Conservation (phyloP, 2,888 invertebrate species). For the Hirudinaria manillensis region DNA sequence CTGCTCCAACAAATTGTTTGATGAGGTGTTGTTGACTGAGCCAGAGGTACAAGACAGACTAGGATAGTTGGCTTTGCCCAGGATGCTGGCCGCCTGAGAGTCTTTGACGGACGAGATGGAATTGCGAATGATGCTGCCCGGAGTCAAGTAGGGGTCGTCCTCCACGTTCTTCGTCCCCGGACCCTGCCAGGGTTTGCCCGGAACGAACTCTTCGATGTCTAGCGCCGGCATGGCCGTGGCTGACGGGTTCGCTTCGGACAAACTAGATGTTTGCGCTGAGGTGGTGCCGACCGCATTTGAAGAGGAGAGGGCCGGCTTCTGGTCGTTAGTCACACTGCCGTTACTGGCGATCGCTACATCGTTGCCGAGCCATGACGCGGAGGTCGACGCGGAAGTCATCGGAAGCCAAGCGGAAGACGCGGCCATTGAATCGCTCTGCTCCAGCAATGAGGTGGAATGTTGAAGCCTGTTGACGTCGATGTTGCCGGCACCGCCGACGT, state of each 20-base stretch:
- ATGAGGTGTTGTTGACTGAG: conserved; percentile 4
- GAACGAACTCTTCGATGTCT: conserved; percentile 35
- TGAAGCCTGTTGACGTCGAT: conserved; percentile 16
- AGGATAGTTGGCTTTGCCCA: background rate
- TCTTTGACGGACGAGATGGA: conserved; percentile 18
- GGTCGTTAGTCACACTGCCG: background rate
- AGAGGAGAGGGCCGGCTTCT: conserved; percentile 4
- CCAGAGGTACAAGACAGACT: background rate
- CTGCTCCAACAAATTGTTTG: conserved; percentile 1
- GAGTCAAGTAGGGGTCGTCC: conserved; percentile 34
- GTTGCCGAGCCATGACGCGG: background rate
- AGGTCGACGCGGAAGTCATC: conserved; percentile 20
- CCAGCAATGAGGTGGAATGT: conserved; percentile 20
- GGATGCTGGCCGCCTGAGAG: background rate
- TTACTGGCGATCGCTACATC: background rate
- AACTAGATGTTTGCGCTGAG: conserved; percentile 11
- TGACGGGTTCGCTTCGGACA: conserved; percentile 32
- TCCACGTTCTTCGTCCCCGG: conserved; percentile 31
- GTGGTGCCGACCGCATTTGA: conserved; percentile 12
- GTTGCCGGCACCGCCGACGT: background rate
- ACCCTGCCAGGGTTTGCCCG: conserved; percentile 35
- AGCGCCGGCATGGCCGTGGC: conserved; percentile 25
- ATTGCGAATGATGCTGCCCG: conserved; percentile 29
- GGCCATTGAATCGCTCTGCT: conserved; percentile 4
- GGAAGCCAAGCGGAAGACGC: conserved; percentile 21